Percentiles rank a stretch among this genome's conserved stretches.
These are phyloP conservation scores for Perodicticus potto DNA, from an alignment of 2,797 vertebrate species.

Conservation along the genomic window DNA sequence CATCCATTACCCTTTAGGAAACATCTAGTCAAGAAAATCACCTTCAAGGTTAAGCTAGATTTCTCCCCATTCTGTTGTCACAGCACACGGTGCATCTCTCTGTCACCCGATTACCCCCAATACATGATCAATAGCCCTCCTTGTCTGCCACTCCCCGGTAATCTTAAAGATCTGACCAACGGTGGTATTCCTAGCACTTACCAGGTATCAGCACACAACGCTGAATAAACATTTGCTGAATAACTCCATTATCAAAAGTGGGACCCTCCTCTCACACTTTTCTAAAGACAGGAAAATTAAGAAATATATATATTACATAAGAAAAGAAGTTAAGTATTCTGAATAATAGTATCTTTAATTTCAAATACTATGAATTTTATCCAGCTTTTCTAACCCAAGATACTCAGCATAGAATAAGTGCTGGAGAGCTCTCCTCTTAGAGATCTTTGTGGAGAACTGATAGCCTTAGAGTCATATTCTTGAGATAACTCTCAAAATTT, in stretches of 20 bases:
- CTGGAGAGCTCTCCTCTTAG: background rate
- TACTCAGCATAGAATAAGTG: background rate
- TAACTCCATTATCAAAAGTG: background rate
- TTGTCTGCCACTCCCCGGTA: accelerated
- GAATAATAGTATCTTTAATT: background rate
- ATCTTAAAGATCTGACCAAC: too few relatives aligned
- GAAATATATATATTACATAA: background rate
- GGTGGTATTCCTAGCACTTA: accelerated
- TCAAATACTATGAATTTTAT: background rate
- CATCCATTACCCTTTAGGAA: background rate
- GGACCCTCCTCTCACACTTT: background rate
- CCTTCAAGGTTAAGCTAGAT: background rate
- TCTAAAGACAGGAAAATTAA: background rate
- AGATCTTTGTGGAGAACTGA: background rate
- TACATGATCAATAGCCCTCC: accelerated
- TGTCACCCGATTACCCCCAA: too few relatives aligned
- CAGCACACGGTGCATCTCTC: background rate
- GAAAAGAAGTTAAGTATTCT: background rate
- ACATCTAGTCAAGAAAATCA: background rate
- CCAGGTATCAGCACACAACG: too few relatives aligned
- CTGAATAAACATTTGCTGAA: background rate
- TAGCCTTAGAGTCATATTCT: background rate
- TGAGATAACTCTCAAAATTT: constrained; percentile 1
- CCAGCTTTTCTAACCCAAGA: background rate
- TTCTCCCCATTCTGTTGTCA: background rate